Base-by-base conservation (phyloP, 2,888 invertebrate species). In the Sphinx pinastri region DNA sequence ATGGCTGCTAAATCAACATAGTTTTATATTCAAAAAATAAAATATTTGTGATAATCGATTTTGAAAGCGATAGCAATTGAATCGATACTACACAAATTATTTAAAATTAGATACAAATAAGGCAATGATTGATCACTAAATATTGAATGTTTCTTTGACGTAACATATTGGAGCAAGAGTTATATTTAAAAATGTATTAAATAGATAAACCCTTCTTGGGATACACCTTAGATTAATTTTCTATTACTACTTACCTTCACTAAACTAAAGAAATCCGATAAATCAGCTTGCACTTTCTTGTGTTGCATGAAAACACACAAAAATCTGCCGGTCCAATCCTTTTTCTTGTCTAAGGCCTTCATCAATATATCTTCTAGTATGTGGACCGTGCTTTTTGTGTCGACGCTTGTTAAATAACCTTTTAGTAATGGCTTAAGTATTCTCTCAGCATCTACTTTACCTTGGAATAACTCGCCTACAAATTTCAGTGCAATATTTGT, bases 291-390 rank as follows among this genome's bases (percentile, higher is more conserved):
- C 0, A 89, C 78, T 68, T 90, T 93, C 71, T 90, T 94, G 60
- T 91, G 85, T 4, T 87, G 85, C 72, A 95, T 87, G 72, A 95
- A 89, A 7, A 88, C 84, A 68, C 94, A 87, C 4, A 96, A 79
- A 74, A 96, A 94, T 68, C 94, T 85, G 0, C 96, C 96, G 0
- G 94, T 85, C 88, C 95, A 95, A 78, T 96, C 95, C 55, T 93
- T 92, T 38, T 89, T 89, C 1, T 82, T 88, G 57, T 94, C 92
- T 0, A 83, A 71, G 0, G 94, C 89, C 75, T 90, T 93, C 0
- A 82, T 81, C 0, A 84, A 79, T 51, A 95, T 83, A 47, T 94
- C 94, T 75, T 95, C 93, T 11, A 96, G 79, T 11, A 95, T 82
- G 67, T 89, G 88, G 0, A 94, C 81, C 0, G 94, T 95, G 0